Evolutionary conservation across 2,113 vertebrate genomes (phyloP), one percentile per base, ranked within the genome.

Genomic region (Phylloscopus trochilus): DNA sequence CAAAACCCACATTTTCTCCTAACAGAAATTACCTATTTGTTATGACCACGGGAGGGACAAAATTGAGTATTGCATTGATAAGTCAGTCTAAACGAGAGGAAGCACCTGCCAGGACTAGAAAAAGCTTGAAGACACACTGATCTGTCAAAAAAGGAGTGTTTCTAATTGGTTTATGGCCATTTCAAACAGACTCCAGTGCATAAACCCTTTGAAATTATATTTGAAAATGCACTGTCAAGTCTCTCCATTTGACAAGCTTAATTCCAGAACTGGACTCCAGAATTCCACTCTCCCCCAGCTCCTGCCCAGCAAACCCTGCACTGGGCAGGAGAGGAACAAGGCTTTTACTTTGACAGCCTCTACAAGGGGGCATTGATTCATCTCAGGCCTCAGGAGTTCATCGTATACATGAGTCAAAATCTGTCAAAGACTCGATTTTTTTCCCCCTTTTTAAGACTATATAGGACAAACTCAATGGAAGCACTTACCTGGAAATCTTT

Each of bases 401-500:
- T 77, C 0, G 3, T 39, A 37, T 5, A n/a, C 27, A 37, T 2
- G 64, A 58, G 22, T 56, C 24, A 70, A 79, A 80, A 67, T 41
- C 39, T 52, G 83, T 66, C 91, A 88, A n/a, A 80, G 3, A 24
- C 41, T 37, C 60, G 22, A 16, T 52, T 55, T 79, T 46, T 91
- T 88, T 28, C 7, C 16, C 16, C 10, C 21, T 78, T 81, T 90
- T 77, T 43, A 20, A 79, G 91, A 67, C 52, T 28, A 23, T 26
- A 5, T 20, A 16, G 37, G 64, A 83, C 4, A 15, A 91, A 84
- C 39, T 37, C 18, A 52, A 62, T 39, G 43, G 83, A 82, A 82
- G 88, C 81, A 85, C 52, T 80, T 58, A 87, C 75, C 62, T 88
- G 41, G 47, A 62, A 58, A 93, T 83, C 89, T 95, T 90, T 96